phyloP scores from a whole-genome alignment of 2,888 invertebrate species.

The Tillus elongatus region DNA sequence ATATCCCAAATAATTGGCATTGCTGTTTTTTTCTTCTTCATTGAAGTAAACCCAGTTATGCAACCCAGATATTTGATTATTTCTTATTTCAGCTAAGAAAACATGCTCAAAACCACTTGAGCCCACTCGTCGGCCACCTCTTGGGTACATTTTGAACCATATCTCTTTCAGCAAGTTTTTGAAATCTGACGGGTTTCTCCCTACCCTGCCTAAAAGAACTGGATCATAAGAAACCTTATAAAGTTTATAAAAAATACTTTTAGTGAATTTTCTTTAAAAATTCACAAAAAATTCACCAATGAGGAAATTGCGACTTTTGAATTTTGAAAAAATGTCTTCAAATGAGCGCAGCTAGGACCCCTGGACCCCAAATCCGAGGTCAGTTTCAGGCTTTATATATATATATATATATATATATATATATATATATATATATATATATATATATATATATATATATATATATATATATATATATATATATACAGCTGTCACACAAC shows the following conservation, averaged over 20 bases:
- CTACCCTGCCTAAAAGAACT: conserved; percentile 46
- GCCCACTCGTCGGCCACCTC: conserved; percentile 68
- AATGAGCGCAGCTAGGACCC: conserved; percentile 2
- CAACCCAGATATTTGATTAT: conserved; percentile 68
- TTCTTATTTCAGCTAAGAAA: conserved; percentile 79
- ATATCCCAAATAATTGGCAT: conserved; percentile 71
- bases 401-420: not conserved
- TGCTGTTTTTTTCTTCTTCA: conserved; percentile 61
- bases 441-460: too few relatives aligned
- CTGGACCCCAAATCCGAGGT: too few relatives aligned
- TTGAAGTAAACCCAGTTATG: conserved; percentile 89
- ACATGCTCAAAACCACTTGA: conserved; percentile 91
- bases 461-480: too few relatives aligned
- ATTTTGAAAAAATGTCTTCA: too few relatives aligned
- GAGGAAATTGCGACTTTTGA: too few relatives aligned
- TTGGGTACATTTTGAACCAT: conserved; percentile 77
- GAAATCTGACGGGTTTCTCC: conserved; percentile 59
- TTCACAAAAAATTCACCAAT: too few relatives aligned
- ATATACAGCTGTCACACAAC: too few relatives aligned
- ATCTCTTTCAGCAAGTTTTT: conserved; percentile 61
- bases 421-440: too few relatives aligned
- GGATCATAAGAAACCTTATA: not conserved
- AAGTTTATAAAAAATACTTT: conserved; percentile 4
- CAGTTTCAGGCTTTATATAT: too few relatives aligned
- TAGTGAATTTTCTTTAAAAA: too few relatives aligned